Percentiles rank a stretch among this genome's conserved stretches.
These are phyloP conservation scores for Conus ventricosus DNA, from an alignment of 1,140 invertebrate species.

Conservation along the genomic window DNA sequence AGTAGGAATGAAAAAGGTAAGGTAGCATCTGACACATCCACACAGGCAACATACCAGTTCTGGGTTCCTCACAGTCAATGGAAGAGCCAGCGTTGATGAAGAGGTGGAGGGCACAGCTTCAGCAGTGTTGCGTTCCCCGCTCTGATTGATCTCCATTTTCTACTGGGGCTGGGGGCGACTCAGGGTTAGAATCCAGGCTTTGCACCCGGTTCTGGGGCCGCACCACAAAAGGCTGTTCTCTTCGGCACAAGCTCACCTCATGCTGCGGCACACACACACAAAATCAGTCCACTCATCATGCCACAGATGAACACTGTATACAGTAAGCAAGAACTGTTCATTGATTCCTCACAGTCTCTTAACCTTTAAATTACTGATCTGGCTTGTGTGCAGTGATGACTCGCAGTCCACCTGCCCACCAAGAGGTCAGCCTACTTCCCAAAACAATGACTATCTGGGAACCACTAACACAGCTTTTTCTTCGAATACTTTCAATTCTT, in stretches of 20 bases:
- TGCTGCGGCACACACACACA: constrained; percentile 74
- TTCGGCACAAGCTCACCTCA: constrained; percentile 89
- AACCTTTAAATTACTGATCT: too few species aligned
- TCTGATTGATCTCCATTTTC: constrained; percentile 51
- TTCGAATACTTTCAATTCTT: too few species aligned
- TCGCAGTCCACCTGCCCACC: too few species aligned
- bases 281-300: neutral
- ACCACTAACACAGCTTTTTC: too few species aligned
- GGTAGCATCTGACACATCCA: too few species aligned
- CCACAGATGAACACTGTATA: neutral
- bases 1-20: too few species aligned
- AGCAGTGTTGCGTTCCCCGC: constrained; percentile 23
- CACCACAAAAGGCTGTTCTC: constrained; percentile 87
- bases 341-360: too few species aligned
- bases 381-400: too few species aligned
- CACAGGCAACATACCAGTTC: constrained; percentile 2
- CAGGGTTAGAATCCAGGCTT: constrained; percentile 56
- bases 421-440: too few species aligned
- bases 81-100: neutral
- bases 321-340: neutral
- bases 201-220: constrained; percentile 59
- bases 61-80: constrained; percentile 3
- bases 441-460: too few species aligned
- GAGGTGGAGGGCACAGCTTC: constrained; percentile 39
- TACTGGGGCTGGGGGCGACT: constrained; percentile 61